These are phyloP conservation scores for Oceanodroma leucorhoa DNA, from an alignment of 2,797 vertebrate genomes.

Conservation along the genomic window DNA sequence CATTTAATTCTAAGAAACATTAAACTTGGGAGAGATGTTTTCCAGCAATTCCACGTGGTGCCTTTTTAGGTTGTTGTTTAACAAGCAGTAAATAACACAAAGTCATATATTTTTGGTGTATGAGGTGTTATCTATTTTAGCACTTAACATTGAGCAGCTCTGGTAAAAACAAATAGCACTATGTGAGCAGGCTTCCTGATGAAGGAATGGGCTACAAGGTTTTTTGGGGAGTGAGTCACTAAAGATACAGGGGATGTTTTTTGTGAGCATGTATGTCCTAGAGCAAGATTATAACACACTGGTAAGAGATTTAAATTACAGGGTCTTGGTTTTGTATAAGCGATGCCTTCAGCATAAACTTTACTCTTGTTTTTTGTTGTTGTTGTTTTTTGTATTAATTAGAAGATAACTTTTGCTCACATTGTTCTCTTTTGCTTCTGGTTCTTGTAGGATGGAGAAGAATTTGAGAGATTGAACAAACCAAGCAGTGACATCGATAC, in stretches of 20 bases:
- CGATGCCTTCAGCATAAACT: neutral
- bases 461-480: slow-evolving; percentile 89
- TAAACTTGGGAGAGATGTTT: neutral
- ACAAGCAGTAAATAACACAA: neutral
- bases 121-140: neutral
- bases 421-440: slow-evolving; percentile 26
- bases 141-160: neutral
- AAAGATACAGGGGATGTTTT: neutral
- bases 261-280: neutral
- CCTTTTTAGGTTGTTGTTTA: neutral
- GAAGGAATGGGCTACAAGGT: neutral
- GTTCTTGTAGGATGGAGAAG: slow-evolving; percentile 89
- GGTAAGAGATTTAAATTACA: neutral
- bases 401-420: neutral
- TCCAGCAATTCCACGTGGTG: neutral
- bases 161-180: neutral
- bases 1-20: neutral
- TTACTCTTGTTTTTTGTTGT: neutral
- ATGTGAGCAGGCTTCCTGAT: neutral
- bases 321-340: neutral
- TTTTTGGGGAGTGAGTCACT: neutral
- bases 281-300: neutral
- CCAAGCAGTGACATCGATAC: slow-evolving; percentile 88
- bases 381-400: neutral
- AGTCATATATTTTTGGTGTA: neutral